Conservation (phyloP, 2,888 invertebrate genomes). For the Idaea dimidiata region DNA sequence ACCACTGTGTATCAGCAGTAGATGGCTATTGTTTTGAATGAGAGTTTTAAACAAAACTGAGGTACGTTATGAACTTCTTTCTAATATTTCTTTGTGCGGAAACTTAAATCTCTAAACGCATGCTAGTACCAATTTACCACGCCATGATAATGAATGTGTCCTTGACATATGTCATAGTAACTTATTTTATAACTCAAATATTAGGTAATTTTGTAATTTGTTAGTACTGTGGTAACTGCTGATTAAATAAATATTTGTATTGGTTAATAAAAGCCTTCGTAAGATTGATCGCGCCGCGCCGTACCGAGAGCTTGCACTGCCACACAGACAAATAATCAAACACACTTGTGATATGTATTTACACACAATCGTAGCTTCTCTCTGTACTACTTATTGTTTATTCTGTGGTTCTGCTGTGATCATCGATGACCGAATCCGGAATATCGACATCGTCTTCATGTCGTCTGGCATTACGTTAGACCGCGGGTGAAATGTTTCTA, state of each 20-base stretch:
- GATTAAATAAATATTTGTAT: constrained; percentile 45
- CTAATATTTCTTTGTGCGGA: neutral
- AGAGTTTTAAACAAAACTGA: too few species aligned
- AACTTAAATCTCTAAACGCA: neutral
- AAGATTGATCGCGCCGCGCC: constrained; percentile 22
- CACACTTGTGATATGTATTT: constrained; percentile 24
- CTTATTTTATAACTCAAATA: constrained; percentile 1
- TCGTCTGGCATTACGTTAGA: constrained; percentile 67
- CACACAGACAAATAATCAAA: constrained; percentile 34
- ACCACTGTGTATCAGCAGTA: too few species aligned
- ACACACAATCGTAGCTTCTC: constrained; percentile 26
- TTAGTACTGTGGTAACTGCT: constrained; percentile 47
- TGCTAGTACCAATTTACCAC: neutral
- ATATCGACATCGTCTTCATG: constrained; percentile 62
- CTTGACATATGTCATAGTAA: neutral
- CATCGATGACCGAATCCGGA: constrained; percentile 60
- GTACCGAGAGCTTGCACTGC: constrained; percentile 29
- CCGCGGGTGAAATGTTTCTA: constrained; percentile 65
- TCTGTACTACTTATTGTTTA: neutral
- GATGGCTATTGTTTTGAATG: too few species aligned
- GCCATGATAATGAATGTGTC: neutral
- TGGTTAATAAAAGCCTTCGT: constrained; percentile 49
- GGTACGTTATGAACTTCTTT: neutral
- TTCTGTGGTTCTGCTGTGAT: constrained; percentile 34
- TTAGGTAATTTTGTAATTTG: constrained; percentile 30